phyloP scores from a whole-genome alignment of 1,140 invertebrate genomes.

The Drosophila auraria region DNA sequence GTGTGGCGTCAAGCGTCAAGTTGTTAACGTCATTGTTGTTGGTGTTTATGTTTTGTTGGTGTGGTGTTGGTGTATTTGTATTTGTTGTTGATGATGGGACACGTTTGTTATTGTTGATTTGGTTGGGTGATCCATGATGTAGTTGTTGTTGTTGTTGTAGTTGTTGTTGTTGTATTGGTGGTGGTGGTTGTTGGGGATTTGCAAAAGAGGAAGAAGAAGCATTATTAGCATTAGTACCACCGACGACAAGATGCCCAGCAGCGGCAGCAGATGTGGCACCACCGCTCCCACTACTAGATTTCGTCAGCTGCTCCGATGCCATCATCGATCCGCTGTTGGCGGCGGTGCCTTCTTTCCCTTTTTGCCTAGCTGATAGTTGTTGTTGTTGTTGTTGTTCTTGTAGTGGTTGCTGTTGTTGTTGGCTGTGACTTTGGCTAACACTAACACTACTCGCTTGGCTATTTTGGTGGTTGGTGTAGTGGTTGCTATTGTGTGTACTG shows the following conservation, averaged over 20 bases:
- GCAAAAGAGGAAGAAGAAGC: slow-evolving; percentile 85
- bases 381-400: slow-evolving; percentile 58
- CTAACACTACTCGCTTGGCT: slow-evolving; percentile 73
- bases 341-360: slow-evolving; percentile 84
- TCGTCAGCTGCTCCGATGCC: slow-evolving; percentile 81
- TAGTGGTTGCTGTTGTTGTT: slow-evolving; percentile 58
- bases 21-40: slow-evolving; percentile 72
- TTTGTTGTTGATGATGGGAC: slow-evolving; percentile 70
- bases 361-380: slow-evolving; percentile 79
- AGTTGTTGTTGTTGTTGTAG: slow-evolving; percentile 64
- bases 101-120: slow-evolving; percentile 65
- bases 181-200: slow-evolving; percentile 83
- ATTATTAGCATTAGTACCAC: slow-evolving; percentile 85
- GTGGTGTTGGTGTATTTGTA: slow-evolving; percentile 50
- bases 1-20: slow-evolving; percentile 69
- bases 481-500: slow-evolving; percentile 61
- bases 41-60: slow-evolving; percentile 59
- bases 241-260: slow-evolving; percentile 82
- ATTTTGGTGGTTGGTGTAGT: slow-evolving; percentile 40
- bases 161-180: slow-evolving; percentile 47
- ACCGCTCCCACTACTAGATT: slow-evolving; percentile 84
- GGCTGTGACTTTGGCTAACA: slow-evolving; percentile 51
- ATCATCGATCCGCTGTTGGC: slow-evolving; percentile 71
- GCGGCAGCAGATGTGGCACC: slow-evolving; percentile 75
- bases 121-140: slow-evolving; percentile 83